Conservation (phyloP, 2,888 invertebrate genomes). For the Hyppa rectilinea region DNA sequence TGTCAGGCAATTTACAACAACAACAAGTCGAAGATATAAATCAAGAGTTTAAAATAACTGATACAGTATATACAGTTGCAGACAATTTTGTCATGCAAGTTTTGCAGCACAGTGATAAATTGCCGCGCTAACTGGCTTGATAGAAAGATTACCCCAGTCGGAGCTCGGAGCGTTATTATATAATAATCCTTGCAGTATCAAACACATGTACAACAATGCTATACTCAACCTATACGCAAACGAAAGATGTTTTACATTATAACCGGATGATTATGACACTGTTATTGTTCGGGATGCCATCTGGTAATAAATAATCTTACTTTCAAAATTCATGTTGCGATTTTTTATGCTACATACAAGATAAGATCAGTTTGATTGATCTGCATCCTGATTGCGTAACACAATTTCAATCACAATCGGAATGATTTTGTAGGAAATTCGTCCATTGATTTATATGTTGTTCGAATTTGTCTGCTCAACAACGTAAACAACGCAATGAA, state of each 20-base stretch:
- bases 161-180: conserved; percentile 26
- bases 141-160: conserved; percentile 50
- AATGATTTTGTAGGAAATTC: too few relatives aligned
- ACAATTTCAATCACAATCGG: too few relatives aligned
- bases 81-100: conserved; percentile 32
- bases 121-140: conserved; percentile 53
- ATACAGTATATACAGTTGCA: conserved; percentile 26
- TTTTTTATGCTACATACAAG: neutral
- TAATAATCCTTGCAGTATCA: conserved; percentile 34
- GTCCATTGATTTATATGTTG: too few relatives aligned
- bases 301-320: conserved; percentile 5
- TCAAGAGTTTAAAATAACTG: conserved; percentile 20
- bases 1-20: neutral
- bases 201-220: conserved; percentile 2
- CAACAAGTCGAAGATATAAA: conserved; percentile 2
- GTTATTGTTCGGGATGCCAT: neutral
- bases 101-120: conserved; percentile 55
- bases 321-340: conserved; percentile 1
- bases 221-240: conserved; percentile 5
- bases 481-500: too few relatives aligned
- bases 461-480: too few relatives aligned
- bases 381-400: too few relatives aligned
- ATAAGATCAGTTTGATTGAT: conserved; percentile 1
- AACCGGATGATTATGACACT: conserved; percentile 17
- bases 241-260: conserved; percentile 19